Evolutionary conservation across 1,140 invertebrate genomes (phyloP).

Genomic region (Zaprionus camerounensis): DNA sequence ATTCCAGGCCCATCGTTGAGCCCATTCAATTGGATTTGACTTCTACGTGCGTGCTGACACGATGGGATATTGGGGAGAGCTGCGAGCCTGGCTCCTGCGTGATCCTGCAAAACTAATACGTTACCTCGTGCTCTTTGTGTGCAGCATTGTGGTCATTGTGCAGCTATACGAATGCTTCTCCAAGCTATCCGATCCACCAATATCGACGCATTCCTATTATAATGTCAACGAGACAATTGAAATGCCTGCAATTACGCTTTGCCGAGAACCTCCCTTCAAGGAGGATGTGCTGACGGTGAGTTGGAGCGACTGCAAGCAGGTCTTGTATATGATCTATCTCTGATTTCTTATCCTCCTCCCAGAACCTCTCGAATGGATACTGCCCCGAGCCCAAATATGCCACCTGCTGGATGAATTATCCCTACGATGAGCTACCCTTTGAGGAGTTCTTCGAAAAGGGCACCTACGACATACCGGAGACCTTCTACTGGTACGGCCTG

Average conservation of each 20-base stretch:
- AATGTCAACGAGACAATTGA: conserved; percentile 87
- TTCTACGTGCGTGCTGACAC: conserved; percentile 31
- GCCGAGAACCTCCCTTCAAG: conserved; percentile 87
- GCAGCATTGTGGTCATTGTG: conserved; percentile 78
- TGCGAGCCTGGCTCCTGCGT: conserved; percentile 70
- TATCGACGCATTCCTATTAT: conserved; percentile 87
- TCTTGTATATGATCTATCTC: too few species aligned
- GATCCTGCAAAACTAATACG: conserved; percentile 79
- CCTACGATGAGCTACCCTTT: conserved; percentile 84
- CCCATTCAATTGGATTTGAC: conserved; percentile 60
- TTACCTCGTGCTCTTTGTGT: conserved; percentile 77
- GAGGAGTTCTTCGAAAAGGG: conserved; percentile 86
- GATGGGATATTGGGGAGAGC: conserved; percentile 79
- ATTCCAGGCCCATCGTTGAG: conserved; percentile 11
- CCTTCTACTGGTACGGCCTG: conserved; percentile 65
- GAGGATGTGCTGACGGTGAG: conserved; percentile 85
- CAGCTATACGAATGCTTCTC: conserved; percentile 86
- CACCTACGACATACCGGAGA: conserved; percentile 85
- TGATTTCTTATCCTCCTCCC: neutral
- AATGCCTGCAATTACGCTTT: conserved; percentile 88
- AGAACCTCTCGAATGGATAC: conserved; percentile 56
- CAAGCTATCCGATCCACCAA: conserved; percentile 86
- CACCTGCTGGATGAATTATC: conserved; percentile 85
- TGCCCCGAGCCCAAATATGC: conserved; percentile 85
- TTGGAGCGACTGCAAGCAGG: neutral